Conservation (phyloP, 2,888 invertebrate species). For the Rotaria magnacalcarata region DNA sequence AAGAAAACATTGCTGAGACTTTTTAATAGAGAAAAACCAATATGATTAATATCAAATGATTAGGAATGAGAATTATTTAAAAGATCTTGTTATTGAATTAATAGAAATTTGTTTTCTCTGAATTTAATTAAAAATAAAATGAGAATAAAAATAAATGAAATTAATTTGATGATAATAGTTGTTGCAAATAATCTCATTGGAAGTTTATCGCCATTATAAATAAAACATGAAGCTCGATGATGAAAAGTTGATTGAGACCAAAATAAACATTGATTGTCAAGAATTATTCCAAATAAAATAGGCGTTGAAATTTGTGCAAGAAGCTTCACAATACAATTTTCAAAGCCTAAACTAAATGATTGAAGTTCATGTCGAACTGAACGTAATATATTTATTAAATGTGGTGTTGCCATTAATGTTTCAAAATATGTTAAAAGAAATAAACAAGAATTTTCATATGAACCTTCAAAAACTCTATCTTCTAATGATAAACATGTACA, state of each 20-base stretch:
- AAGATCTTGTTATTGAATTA: background rate
- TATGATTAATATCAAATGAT: no score
- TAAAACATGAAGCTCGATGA: constrained; percentile 35
- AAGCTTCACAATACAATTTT: constrained; percentile 61
- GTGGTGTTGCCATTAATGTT: constrained; percentile 40
- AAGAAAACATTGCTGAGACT: no score
- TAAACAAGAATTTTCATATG: constrained; percentile 10
- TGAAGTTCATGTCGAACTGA: constrained; percentile 34
- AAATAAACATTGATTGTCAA: constrained; percentile 61
- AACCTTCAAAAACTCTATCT: constrained; percentile 47
- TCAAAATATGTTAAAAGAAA: constrained; percentile 35
- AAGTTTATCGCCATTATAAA: constrained; percentile 35
- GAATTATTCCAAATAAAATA: constrained; percentile 62
- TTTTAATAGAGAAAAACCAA: no score
- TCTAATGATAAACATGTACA: constrained; percentile 70
- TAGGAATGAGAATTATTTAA: background rate
- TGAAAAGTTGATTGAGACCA: constrained; percentile 59
- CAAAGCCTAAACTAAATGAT: constrained; percentile 62
- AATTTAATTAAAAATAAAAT: constrained; percentile 23
- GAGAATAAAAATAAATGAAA: constrained; percentile 17
- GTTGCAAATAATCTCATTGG: constrained; percentile 33
- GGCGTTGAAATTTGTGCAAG: constrained; percentile 61
- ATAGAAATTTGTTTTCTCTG: background rate
- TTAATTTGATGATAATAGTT: constrained; percentile 39
- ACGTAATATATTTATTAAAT: constrained; percentile 37